Conservation (phyloP, 2,888 invertebrate genomes). For the Crossocerus cetratus region DNA sequence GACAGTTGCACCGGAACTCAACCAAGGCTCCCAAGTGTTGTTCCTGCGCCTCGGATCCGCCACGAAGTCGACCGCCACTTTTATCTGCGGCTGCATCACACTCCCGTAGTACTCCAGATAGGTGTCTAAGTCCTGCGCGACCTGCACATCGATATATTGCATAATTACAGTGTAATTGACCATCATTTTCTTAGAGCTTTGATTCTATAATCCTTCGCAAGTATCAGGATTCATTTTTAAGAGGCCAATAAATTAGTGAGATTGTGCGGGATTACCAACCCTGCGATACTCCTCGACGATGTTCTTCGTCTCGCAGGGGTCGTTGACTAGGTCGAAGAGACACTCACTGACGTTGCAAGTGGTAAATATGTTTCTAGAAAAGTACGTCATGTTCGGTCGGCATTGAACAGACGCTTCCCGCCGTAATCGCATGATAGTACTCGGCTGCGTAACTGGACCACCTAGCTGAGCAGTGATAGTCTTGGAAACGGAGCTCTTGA, state of each 20-base stretch:
- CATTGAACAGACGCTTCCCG: slow-evolving; percentile 68
- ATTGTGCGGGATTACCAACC: slow-evolving; percentile 47
- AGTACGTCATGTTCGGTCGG: slow-evolving; percentile 52
- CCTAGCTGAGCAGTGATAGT: slow-evolving; percentile 69
- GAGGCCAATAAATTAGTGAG: background rate
- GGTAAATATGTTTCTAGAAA: slow-evolving; percentile 51
- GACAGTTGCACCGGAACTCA: slow-evolving; percentile 56
- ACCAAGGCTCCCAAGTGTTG: slow-evolving; percentile 86
- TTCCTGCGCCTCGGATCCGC: slow-evolving; percentile 86
- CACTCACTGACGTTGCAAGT: slow-evolving; percentile 79
- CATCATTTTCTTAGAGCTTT: background rate
- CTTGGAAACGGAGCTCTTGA: slow-evolving; percentile 68
- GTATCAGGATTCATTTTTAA: too few species aligned
- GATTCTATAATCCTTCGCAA: background rate
- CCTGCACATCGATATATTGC: slow-evolving; percentile 51
- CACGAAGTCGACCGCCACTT: slow-evolving; percentile 68
- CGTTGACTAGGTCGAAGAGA: slow-evolving; percentile 86
- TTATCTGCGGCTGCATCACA: slow-evolving; percentile 59
- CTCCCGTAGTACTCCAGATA: slow-evolving; percentile 65
- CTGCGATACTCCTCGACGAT: slow-evolving; percentile 73
- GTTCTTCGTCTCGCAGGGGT: slow-evolving; percentile 89
- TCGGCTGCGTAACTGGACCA: slow-evolving; percentile 72
- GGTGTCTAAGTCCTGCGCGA: slow-evolving; percentile 63
- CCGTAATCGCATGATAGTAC: slow-evolving; percentile 66
- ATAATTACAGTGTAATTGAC: background rate